phyloP scores from a whole-genome alignment of 2,888 invertebrate genomes.

The Empis stercorea region DNA sequence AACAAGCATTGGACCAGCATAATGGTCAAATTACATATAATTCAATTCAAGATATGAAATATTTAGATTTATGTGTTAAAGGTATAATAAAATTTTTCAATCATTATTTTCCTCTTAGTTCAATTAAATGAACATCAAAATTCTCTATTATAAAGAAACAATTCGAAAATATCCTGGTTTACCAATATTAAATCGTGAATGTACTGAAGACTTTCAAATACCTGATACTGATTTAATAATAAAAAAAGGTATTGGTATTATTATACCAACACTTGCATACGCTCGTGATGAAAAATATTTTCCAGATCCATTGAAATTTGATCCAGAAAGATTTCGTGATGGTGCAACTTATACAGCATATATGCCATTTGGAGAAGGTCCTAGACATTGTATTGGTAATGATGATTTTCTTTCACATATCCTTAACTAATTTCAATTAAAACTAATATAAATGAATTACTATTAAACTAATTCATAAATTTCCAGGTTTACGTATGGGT shows the following conservation, averaged over 20 bases:
- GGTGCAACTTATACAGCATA: slow-evolving; percentile 24
- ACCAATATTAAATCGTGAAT: slow-evolving; percentile 32
- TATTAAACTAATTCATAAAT: no score
- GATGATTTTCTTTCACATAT: no score
- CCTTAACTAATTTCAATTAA: no score
- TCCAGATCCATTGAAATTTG: slow-evolving; percentile 33
- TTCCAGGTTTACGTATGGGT: slow-evolving; percentile 30
- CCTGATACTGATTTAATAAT: slow-evolving; percentile 27
- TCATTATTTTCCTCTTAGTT: no score
- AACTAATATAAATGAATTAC: no score
- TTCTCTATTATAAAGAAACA: slow-evolving; percentile 21
- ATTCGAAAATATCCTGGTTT: slow-evolving; percentile 36
- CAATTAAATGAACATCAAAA: no score
- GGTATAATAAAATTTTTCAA: slow-evolving; percentile 21
- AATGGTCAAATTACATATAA: slow-evolving; percentile 32
- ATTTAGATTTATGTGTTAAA: slow-evolving; percentile 34
- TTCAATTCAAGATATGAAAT: slow-evolving; percentile 33
- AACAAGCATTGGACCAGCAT: slow-evolving; percentile 24
- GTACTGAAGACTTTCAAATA: slow-evolving; percentile 29
- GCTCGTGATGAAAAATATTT: slow-evolving; percentile 35
- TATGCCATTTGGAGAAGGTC: slow-evolving; percentile 33
- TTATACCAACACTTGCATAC: slow-evolving; percentile 32
- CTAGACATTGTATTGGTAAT: slow-evolving; percentile 32
- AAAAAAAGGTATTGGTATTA: slow-evolving; percentile 28
- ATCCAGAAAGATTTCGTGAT: slow-evolving; percentile 34